Base-by-base conservation (phyloP, 64 coral and sea anemone species). In the Montipora cactus region DNA sequence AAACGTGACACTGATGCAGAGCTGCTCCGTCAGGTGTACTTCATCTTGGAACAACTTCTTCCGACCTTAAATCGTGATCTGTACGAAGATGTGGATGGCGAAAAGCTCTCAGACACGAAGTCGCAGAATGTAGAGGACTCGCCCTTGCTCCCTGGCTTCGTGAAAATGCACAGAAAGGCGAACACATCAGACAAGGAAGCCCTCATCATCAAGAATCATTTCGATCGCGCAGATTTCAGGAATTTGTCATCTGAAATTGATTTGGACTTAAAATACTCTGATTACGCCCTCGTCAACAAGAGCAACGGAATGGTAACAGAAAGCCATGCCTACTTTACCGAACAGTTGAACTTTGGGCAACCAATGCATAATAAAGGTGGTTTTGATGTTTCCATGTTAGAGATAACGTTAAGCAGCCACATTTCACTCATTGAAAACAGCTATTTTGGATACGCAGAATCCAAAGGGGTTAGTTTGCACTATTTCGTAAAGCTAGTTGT, bases 121-220 rank as follows among this genome's bases (percentile, higher is more conserved):
- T 4, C 71, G 2, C 19, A 8, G 2, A 9, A 74, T 76, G 5
- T 74, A 21, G 91, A 93, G 69, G 23, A 58, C 4, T 93, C 91
- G 10, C 25, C 82, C 5, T 37, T 87, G 37, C 19, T 93, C 23
- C 91, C 91, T 49, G 81, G 82, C 13, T 47, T 81, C 13, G 82
- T 93, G 7, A 87, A 22, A n/a, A 93, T 93, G 91, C 91, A 93
- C 82, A 21, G 81, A 67, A 6, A 93, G 20, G 91, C 91, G 8
- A 37, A 79, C 59, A 93, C 91, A 5, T 9, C 28, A 14, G 67
- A 93, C 59, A 49, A 10, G 9, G 75, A 55, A 3, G 1, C 5
- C 8, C 28, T 93, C 10, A 70, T 79, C 3, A 77, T 93, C 20
- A 93, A 87, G 8, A 93, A 93, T 45, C 74, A 79, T 45, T 93